Conservation (phyloP, 2,113 vertebrate species). For the Hydrolagus affinis region DNA sequence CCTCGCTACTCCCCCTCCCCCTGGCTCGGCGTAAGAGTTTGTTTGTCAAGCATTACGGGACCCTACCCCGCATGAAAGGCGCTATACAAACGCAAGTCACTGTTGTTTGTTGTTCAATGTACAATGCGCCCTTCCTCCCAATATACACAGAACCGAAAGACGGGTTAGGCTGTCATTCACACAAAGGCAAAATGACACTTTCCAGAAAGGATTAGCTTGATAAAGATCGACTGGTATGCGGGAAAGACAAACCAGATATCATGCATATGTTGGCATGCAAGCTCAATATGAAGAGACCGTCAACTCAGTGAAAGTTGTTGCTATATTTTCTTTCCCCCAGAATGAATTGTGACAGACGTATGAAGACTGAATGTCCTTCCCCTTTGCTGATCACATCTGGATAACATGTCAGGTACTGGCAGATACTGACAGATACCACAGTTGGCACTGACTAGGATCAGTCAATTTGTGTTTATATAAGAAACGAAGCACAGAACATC, state of each 20-base stretch:
- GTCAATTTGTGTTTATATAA: not conserved
- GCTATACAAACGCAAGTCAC: too few relatives aligned
- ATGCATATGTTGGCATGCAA: not conserved
- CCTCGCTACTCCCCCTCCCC: too few relatives aligned
- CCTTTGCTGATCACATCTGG: not conserved
- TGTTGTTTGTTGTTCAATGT: too few relatives aligned
- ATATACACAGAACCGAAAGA: not conserved
- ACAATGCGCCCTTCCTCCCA: not conserved
- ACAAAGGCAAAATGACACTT: not conserved
- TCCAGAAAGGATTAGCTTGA: not conserved
- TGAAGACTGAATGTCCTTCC: slow-evolving; percentile 8
- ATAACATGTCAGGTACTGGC: not conserved
- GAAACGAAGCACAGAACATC: not conserved
- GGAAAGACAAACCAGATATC: not conserved
- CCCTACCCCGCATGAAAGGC: too few relatives aligned
- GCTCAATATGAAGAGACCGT: not conserved
- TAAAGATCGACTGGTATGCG: not conserved
- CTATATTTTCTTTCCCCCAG: not conserved
- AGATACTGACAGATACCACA: not conserved
- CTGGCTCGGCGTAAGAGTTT: too few relatives aligned
- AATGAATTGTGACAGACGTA: not conserved
- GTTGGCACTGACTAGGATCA: not conserved
- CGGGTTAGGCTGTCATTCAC: not conserved
- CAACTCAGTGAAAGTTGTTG: slow-evolving; percentile 9
- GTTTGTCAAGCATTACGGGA: too few relatives aligned